Conservation (phyloP, 2,888 invertebrate genomes). For the Scaptodrosophila latifasciaeformis region DNA sequence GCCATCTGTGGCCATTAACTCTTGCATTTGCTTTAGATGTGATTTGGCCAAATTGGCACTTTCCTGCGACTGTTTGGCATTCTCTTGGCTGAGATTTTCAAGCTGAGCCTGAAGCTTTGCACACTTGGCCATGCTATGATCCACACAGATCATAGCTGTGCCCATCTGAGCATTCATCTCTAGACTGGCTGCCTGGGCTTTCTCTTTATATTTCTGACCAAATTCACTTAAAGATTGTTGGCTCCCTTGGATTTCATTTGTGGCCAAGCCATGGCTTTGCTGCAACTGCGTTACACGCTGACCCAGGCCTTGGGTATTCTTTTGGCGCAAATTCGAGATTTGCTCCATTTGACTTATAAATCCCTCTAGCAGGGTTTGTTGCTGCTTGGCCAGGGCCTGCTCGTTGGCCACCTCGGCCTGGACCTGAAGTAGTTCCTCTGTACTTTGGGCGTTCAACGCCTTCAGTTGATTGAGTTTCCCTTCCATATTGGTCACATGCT, state of each 20-base stretch:
- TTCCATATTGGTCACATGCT: constrained; percentile 45
- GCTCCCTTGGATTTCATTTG: constrained; percentile 25
- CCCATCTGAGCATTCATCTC: constrained; percentile 40
- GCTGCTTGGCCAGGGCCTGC: constrained; percentile 47
- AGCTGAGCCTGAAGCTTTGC: constrained; percentile 50
- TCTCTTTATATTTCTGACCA: constrained; percentile 26
- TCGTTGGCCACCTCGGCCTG: constrained; percentile 45
- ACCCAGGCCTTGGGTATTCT: constrained; percentile 55
- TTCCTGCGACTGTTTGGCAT: constrained; percentile 35
- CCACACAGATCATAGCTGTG: constrained; percentile 31
- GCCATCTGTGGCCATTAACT: constrained; percentile 26
- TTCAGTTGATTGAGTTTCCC: constrained; percentile 45
- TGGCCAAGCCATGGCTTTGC: constrained; percentile 24
- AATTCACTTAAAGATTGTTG: constrained; percentile 24
- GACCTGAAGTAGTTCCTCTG: constrained; percentile 39
- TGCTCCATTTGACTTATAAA: constrained; percentile 73
- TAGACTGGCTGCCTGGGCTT: constrained; percentile 25
- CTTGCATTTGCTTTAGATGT: constrained; percentile 30
- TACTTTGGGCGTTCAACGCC: constrained; percentile 35
- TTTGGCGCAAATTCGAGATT: constrained; percentile 69
- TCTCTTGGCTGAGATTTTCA: constrained; percentile 42
- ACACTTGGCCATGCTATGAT: constrained; percentile 49
- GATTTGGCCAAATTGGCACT: constrained; percentile 16
- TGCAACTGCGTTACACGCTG: constrained; percentile 56
- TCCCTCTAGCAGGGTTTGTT: constrained; percentile 40